A percentile compares a stretch with the other conserved stretches of the same genome.
phyloP scores from a whole-genome alignment of 2,888 invertebrate genomes.

The Pseudanteris insignis region DNA sequence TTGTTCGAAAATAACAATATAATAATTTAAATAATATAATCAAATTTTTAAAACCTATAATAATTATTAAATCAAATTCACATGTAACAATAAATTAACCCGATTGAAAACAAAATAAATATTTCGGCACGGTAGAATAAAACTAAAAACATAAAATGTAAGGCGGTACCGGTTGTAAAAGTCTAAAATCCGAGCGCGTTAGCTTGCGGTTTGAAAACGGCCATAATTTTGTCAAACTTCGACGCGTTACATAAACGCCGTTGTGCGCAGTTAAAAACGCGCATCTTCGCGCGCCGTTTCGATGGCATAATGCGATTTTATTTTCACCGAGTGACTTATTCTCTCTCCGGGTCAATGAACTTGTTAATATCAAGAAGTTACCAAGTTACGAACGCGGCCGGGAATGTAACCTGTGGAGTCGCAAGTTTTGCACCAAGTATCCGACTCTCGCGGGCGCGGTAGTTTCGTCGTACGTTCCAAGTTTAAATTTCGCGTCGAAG shows the following conservation, averaged over 20 bases:
- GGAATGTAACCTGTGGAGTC: constrained; percentile 42
- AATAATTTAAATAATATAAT: too few species aligned
- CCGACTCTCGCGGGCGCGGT: constrained; percentile 25
- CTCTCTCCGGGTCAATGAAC: constrained; percentile 42
- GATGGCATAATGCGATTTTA: constrained; percentile 54
- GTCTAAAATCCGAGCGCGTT: too few species aligned
- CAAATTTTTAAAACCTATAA: too few species aligned
- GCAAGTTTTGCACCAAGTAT: constrained; percentile 34
- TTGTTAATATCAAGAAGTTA: constrained; percentile 46
- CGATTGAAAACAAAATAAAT: too few species aligned
- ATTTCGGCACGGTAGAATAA: too few species aligned
- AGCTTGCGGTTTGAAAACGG: neutral
- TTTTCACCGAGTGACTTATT: constrained; percentile 49
- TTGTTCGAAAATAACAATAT: too few species aligned
- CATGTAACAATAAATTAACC: too few species aligned
- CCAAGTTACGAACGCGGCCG: constrained; percentile 44
- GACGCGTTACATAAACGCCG: constrained; percentile 17
- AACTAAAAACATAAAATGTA: too few species aligned
- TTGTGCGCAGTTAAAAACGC: constrained; percentile 1
- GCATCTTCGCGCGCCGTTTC: constrained; percentile 17
- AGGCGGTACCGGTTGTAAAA: too few species aligned
- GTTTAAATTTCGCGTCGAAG: too few species aligned
- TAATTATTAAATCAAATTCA: too few species aligned
- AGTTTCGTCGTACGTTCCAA: too few species aligned
- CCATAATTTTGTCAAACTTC: constrained; percentile 18